Percentiles rank a stretch among this genome's conserved stretches.
Conservation (phyloP, 2,797 vertebrate species). For the Glyptemys insculpta region DNA sequence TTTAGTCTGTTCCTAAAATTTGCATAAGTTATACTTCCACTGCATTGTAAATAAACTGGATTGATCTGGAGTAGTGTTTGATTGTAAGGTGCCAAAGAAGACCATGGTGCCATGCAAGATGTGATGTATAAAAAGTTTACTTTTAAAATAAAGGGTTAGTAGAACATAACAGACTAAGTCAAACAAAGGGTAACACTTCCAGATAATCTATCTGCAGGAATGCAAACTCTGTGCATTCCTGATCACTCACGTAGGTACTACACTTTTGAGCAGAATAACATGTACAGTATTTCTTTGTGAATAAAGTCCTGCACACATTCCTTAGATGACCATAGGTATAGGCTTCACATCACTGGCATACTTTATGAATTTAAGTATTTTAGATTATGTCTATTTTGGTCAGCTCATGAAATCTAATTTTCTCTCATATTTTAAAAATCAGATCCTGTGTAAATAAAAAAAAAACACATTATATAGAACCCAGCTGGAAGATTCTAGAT, state of each 20-base stretch:
- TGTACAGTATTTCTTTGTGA: conserved; percentile 53
- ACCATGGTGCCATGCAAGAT: conserved; percentile 55
- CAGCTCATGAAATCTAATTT: conserved; percentile 10
- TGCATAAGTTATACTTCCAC: conserved; percentile 68
- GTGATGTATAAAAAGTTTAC: conserved; percentile 70
- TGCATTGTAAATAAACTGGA: conserved; percentile 40
- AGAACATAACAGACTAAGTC: conserved; percentile 55
- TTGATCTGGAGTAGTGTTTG: conserved; percentile 56
- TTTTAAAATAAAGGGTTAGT: conserved; percentile 51
- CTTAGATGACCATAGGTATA: conserved; percentile 49
- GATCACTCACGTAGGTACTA: conserved; percentile 47
- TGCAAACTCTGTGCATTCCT: conserved; percentile 65
- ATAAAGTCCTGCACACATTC: conserved; percentile 32
- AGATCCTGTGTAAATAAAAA: conserved; percentile 19
- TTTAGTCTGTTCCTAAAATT: conserved; percentile 75
- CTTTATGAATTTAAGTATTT: conserved; percentile 36
- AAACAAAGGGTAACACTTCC: conserved; percentile 59
- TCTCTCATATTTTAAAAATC: conserved; percentile 37
- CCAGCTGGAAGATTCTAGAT: not conserved
- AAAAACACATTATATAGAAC: not conserved
- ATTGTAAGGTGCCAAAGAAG: conserved; percentile 60
- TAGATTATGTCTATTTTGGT: conserved; percentile 37
- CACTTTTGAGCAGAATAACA: conserved; percentile 27
- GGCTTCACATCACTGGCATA: conserved; percentile 1
- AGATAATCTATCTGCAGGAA: conserved; percentile 59